Base-by-base conservation (phyloP, 23 tunicate species). In the Halocynthia roretzi region DNA sequence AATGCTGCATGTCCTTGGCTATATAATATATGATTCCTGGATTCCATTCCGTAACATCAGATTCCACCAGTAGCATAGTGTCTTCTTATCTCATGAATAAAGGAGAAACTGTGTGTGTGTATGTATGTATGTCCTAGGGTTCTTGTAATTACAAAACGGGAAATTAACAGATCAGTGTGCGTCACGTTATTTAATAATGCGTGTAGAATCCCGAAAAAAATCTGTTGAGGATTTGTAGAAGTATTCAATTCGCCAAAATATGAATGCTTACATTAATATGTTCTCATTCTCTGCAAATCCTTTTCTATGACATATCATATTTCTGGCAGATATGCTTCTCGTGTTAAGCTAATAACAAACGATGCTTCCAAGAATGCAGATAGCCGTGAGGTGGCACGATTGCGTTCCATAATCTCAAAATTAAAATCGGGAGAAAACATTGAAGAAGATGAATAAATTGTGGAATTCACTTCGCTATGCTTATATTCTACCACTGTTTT, bases 331-430 rank as follows among this genome's bases (percentile, higher is more conserved):
- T 92, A 96, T 66, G 99, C 99, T 10, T 74, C 96, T 7, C 86
- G 99, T 5, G 99, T 96, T 19, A 96, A 96, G 67, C 86, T 89
- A 50, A 96, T 96, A 75, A 96, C 88, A 7, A 96, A 96, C 53
- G 88, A 86, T 50, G 99, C 99, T 22, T 56, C 83, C 7, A 96
- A 96, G 82, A 96, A 84, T 70, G 99, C 99, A 51, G 99, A 96
- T 51, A 83, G 84, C 51, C 83, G 83, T 52, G 99, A 96, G 70
- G 99, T 96, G 54, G 96, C 92, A 23, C 60, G 87, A 51, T 80
- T 96, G 70, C 85, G 83, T 75, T 75, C 78, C 61, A 89, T 96
- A 63, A 89, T 96, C 52, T 87, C 91, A 0, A 96, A 96, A 66
- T 52, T 96, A 70, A 96, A 96, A 76, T 70, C 96, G 63, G 99